A percentile compares a stretch with the other conserved stretches of the same genome.
Conservation (phyloP, 2,797 vertebrate genomes). For the Phalloptychus januarius region DNA sequence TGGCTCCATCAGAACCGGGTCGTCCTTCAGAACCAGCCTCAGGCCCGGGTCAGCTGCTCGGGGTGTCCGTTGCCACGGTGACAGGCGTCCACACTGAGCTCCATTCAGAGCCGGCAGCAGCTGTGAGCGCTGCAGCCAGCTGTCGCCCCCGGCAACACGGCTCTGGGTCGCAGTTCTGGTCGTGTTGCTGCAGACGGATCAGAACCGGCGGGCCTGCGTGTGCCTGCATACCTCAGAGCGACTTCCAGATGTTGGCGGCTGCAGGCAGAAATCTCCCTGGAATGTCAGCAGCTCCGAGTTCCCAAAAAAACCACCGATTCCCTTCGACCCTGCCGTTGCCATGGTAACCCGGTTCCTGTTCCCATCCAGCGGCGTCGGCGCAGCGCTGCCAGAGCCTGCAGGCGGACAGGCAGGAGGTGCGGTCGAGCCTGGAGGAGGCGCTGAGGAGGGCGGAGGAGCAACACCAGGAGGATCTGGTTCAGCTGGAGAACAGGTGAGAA, state of each 20-base stretch:
- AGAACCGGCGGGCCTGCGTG: too few species aligned
- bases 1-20: too few species aligned
- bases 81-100: too few species aligned
- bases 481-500: slow-evolving; percentile 83
- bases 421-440: slow-evolving; percentile 80
- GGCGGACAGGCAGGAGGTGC: slow-evolving; percentile 86
- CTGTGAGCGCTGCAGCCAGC: too few species aligned
- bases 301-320: too few species aligned
- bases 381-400: slow-evolving; percentile 86
- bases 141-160: too few species aligned
- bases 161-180: background rate
- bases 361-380: slow-evolving; percentile 77
- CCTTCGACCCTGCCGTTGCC: background rate
- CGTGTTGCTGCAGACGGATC: too few species aligned
- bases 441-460: slow-evolving; percentile 85
- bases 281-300: background rate
- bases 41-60: too few species aligned
- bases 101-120: too few species aligned
- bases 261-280: too few species aligned
- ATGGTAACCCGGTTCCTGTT: background rate
- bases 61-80: too few species aligned
- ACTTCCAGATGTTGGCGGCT: background rate
- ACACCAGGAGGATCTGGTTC: slow-evolving; percentile 85
- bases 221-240: background rate
- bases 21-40: too few species aligned